phyloP scores from a whole-genome alignment of 2,113 vertebrate genomes.

The Gopherus evgoodei region DNA sequence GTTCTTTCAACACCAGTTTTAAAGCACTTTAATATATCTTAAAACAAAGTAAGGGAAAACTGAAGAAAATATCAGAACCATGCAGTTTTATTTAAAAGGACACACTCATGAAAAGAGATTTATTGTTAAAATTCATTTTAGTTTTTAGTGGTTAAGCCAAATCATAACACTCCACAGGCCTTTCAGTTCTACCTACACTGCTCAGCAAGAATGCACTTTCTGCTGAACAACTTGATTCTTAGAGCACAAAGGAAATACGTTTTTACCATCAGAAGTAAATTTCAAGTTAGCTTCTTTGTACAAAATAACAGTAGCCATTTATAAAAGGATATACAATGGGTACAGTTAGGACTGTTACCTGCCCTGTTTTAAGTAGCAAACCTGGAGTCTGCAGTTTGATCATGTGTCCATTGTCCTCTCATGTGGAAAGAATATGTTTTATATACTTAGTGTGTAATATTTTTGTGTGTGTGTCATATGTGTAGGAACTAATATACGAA shows the following conservation, averaged over 20 bases:
- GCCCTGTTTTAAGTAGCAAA: neutral
- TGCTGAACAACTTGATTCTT: slow-evolving; percentile 30
- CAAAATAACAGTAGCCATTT: neutral
- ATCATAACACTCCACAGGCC: neutral
- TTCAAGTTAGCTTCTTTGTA: slow-evolving; percentile 22
- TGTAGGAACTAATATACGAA: neutral
- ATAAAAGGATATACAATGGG: neutral
- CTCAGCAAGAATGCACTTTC: slow-evolving; percentile 18
- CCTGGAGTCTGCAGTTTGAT: neutral
- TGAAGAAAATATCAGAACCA: slow-evolving; percentile 27
- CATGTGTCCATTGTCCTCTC: neutral
- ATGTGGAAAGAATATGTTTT: neutral
- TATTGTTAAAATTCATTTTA: slow-evolving; percentile 31
- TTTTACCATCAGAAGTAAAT: slow-evolving; percentile 1
- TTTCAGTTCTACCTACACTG: neutral
- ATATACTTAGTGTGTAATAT: neutral
- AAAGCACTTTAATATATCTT: slow-evolving; percentile 24
- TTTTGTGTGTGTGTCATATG: neutral
- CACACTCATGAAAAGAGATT: slow-evolving; percentile 7
- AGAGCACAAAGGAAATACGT: slow-evolving; percentile 3
- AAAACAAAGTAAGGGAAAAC: slow-evolving; percentile 18
- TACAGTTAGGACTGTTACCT: neutral
- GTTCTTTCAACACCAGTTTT: slow-evolving; percentile 23
- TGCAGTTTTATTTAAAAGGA: slow-evolving; percentile 27
- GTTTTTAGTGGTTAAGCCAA: neutral